These are phyloP conservation scores for Rhopalosiphum padi DNA, from an alignment of 1,140 invertebrate species.

Conservation along the genomic window DNA sequence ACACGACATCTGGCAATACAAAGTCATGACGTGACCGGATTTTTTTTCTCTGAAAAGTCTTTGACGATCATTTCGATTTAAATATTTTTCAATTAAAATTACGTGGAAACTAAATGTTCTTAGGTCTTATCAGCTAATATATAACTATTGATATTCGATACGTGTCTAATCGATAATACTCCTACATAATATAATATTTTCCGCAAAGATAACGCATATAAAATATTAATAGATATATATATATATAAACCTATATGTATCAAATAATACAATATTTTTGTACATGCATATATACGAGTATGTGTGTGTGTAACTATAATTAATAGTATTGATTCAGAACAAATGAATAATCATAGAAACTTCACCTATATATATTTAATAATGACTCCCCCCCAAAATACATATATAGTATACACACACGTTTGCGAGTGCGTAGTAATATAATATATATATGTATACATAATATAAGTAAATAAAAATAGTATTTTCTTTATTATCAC, in stretches of 20 bases:
- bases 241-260: not conserved
- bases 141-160: not conserved
- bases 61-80: not conserved
- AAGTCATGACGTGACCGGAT: constrained; percentile 41
- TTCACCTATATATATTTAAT: not conserved
- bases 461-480: not conserved
- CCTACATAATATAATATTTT: not conserved
- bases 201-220: not conserved
- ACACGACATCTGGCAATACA: constrained; percentile 34
- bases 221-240: not conserved
- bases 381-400: too few relatives aligned
- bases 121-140: not conserved
- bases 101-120: not conserved
- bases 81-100: constrained; percentile 16
- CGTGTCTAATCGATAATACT: not conserved
- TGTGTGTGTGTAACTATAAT: not conserved
- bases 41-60: constrained; percentile 14
- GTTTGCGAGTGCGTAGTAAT: not conserved
- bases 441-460: not conserved
- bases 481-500: constrained; percentile 13
- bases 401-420: not conserved
- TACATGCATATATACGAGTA: not conserved
- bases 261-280: not conserved
- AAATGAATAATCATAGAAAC: constrained; percentile 16
- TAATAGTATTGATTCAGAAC: not conserved